phyloP scores from a whole-genome alignment of 2,888 invertebrate genomes.

The Belgica antarctica region DNA sequence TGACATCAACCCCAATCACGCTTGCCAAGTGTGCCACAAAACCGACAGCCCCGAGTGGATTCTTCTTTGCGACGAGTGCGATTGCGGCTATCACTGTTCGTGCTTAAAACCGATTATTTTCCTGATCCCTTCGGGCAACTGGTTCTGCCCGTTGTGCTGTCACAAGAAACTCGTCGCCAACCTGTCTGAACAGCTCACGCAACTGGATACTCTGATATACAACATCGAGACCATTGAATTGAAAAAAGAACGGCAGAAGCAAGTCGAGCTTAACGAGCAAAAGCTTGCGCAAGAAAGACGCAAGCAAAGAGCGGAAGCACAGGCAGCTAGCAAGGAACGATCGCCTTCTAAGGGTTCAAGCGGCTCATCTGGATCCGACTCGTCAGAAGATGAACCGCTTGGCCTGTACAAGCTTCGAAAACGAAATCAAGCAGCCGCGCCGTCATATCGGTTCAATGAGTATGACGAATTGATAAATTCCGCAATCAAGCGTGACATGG shows the following conservation, averaged over 20 bases:
- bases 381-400: slow-evolving; percentile 65
- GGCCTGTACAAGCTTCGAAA: slow-evolving; percentile 72
- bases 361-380: slow-evolving; percentile 45
- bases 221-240: slow-evolving; percentile 70
- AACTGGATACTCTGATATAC: slow-evolving; percentile 55
- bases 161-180: slow-evolving; percentile 66
- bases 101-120: slow-evolving; percentile 90
- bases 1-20: slow-evolving; percentile 57
- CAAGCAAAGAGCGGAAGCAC: not conserved
- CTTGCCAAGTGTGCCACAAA: slow-evolving; percentile 87
- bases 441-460: slow-evolving; percentile 81
- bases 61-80: slow-evolving; percentile 91
- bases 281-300: slow-evolving; percentile 26
- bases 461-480: slow-evolving; percentile 94
- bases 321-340: not conserved
- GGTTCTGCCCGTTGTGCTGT: slow-evolving; percentile 97
- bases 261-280: slow-evolving; percentile 10
- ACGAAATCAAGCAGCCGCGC: slow-evolving; percentile 72
- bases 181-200: not conserved
- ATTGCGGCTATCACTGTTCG: slow-evolving; percentile 95
- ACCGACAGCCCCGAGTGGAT: slow-evolving; percentile 97
- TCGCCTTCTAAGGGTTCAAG: slow-evolving; percentile 45
- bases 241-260: slow-evolving; percentile 64
- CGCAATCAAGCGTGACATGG: slow-evolving; percentile 74
- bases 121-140: slow-evolving; percentile 94